Base-by-base conservation (phyloP, 2,797 vertebrate species). In the Diceros bicornis region DNA sequence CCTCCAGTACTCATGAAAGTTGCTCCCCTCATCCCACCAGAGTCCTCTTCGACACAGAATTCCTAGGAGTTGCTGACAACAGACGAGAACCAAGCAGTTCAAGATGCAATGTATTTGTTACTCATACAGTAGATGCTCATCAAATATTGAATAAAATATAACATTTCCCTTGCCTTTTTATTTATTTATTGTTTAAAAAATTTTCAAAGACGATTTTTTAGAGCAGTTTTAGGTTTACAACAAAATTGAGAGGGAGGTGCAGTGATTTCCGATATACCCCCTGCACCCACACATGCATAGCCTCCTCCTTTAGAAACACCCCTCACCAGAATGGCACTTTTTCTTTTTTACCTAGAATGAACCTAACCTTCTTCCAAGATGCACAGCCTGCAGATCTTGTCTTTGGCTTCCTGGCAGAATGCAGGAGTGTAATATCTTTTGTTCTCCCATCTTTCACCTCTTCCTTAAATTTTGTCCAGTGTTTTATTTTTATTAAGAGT, bases 401-500 rank as follows among this genome's bases (percentile, higher is more conserved):
- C 11, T 14, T 93, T 93, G 82, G 16, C 29, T 91, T 91, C 41
- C 86, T 90, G 25, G 71, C 23, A 84, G 32, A 57, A 93, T 13
- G 7, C 25, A 44, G 37, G 20, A 66, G 14, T 75, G 27, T 29
- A 44, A 93, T 81, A 74, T n/a, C 93, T 91, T 27, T 52, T 85
- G 3, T 79, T 91, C 18, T 75, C 44, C 37, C 27, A 20, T 64
- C 50, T 7, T 96, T 92, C 0, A 29, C 12, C 32, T 94, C n/a
- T 81, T n/a, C 47, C 23, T 89, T 66, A 89, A 88, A 66, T 72
- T 90, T 61, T 77, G 29, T n/a, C 16, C 74, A 55, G 34, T 57
- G 59, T 50, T 81, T 88, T 95, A 57, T 55, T 90, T 90, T 84
- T 72, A 85, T 86, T 91, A 41, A 41, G 71, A 74, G 27, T 64